phyloP scores from a whole-genome alignment of 1,140 invertebrate genomes.

The Euura lappo region DNA sequence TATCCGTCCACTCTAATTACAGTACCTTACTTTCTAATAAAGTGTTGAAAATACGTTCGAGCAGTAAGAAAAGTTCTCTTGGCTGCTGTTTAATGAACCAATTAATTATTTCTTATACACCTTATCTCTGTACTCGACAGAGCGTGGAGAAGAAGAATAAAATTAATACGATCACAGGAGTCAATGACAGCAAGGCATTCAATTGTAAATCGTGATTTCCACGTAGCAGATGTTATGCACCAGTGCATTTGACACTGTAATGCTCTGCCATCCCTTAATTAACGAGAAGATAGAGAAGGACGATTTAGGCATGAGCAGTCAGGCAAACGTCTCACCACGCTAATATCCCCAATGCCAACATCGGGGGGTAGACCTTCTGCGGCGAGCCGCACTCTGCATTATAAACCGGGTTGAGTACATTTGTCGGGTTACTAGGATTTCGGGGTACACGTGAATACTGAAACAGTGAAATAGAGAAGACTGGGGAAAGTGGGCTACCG shows the following conservation, averaged over 20 bases:
- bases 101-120: no score
- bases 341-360: neutral
- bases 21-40: no score
- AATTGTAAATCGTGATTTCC: neutral
- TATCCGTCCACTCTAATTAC: no score
- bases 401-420: constrained; percentile 7
- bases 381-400: constrained; percentile 1
- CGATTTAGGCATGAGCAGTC: neutral
- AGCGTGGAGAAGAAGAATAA: no score
- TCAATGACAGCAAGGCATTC: neutral
- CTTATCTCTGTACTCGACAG: no score
- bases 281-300: neutral
- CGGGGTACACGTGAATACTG: neutral
- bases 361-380: neutral
- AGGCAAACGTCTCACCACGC: neutral
- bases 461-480: neutral
- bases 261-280: neutral
- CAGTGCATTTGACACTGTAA: neutral
- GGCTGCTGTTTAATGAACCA: no score
- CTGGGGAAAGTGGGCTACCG: neutral
- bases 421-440: neutral
- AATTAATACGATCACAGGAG: no score
- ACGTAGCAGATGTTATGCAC: neutral
- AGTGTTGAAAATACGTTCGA: no score
- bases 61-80: no score